Conservation (phyloP, 2,888 invertebrate species). For the Tineola bisselliella region DNA sequence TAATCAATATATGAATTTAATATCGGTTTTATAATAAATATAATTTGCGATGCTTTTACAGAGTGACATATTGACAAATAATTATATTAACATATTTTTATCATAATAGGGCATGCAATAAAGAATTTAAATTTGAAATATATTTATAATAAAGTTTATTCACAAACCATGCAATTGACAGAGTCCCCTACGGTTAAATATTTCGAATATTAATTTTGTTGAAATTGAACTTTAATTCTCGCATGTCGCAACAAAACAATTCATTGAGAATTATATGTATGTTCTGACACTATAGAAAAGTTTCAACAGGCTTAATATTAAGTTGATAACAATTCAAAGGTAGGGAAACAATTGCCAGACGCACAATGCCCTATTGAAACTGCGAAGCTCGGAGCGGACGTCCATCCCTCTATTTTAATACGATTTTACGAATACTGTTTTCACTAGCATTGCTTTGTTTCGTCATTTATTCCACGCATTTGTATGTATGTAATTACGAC, state of each 20-base stretch:
- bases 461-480: neutral
- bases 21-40: too few species aligned
- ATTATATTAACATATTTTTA: too few species aligned
- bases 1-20: too few species aligned
- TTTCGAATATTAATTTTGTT: neutral
- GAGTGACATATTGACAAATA: too few species aligned
- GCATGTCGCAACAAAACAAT: neutral
- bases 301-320: conserved; percentile 8
- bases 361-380: conserved; percentile 13
- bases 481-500: neutral
- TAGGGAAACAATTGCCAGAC: conserved; percentile 11
- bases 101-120: too few species aligned
- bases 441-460: conserved; percentile 2
- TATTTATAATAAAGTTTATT: too few species aligned
- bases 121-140: too few species aligned
- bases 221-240: neutral
- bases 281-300: conserved; percentile 2
- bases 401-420: conserved; percentile 12
- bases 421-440: conserved; percentile 13
- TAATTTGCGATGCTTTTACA: too few species aligned
- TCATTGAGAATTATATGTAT: neutral
- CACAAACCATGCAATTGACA: too few species aligned
- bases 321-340: conserved; percentile 12
- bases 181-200: neutral
- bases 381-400: neutral